Base-by-base conservation (phyloP, 2,113 vertebrate genomes). In the Hypomesus transpacificus region DNA sequence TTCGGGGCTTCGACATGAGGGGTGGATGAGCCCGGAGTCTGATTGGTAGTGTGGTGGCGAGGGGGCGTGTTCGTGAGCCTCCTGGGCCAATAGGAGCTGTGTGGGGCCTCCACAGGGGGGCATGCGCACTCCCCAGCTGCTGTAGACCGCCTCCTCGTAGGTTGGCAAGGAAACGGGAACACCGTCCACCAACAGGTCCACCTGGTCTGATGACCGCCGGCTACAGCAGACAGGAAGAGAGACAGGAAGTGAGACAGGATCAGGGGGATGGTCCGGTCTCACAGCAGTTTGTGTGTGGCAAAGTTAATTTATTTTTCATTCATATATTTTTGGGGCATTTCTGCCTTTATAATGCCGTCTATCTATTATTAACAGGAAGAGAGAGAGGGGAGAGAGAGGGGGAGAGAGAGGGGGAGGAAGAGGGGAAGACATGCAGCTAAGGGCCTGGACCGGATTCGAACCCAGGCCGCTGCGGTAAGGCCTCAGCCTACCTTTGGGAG, bases 71-170 rank as follows among this genome's bases (percentile, higher is more conserved):
- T 73, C 52, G 0, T 82, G 71, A 0, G 73, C 64, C 56, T 89
- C 89, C 69, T 85, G 87, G 14, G 87, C 84, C 70, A 92, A 34
- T 0, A 92, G 77, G 28, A 92, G 91, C 74, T 89, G 90, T 1
- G 88, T 91, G 22, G 89, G 90, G 5, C 89, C 89, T 0, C 69
- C 67, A 54, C 78, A 84, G 21, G 85, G 18, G 0, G 87, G 75
- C 18, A 89, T 70, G 5, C 88, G 88, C 72, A 88, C 86, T 1
- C 92, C 91, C 89, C 87, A 90, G 79, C 88, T 91, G 51, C 91
- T 83, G 1, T 91, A 93, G 21, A 93, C 73, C 0, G 91, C 92
- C 80, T 92, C 92, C 74, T 92, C 91, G 0, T 93, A 93, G 75
- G 91, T 89, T 0, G 91, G 91, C 0, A 93, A 87, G 3, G 87